Base-by-base conservation (phyloP, 2,888 invertebrate species). In the Eupithecia vulgata region DNA sequence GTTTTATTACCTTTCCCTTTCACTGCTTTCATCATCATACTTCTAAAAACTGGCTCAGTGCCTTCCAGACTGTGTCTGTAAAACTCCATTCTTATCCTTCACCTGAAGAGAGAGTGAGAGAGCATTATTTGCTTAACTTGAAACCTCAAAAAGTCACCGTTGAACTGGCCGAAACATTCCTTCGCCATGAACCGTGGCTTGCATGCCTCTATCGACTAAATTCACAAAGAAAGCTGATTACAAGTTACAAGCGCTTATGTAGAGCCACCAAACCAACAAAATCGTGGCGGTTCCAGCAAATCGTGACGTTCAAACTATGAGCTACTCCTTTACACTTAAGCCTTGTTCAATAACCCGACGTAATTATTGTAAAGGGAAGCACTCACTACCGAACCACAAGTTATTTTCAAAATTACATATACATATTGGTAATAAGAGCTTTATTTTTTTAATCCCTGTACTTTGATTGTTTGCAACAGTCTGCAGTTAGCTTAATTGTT, bases 151-250 rank as follows among this genome's bases (percentile, higher is more conserved):
- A 71, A 67, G 52, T 42, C 68, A 59, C 74, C 71, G 66, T 71
- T 74, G 71, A 74, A 68, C 68, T 68, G 40, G 42, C 65, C 66
- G 66, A 71, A 74, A 71, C 61, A 74, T 74, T 74, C 74, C 69
- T 74, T 68, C 62, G 68, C 71, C 74, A 67, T 71, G 74, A 74
- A 69, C 71, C 65, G 69, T 71, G 67, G 71, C 61, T 62, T 74
- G 74, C 61, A 67, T 74, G 74, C 69, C 69, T 69, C 71, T 71
- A 62, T 25, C 37, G 45, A 40, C 68, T 68, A 30, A n/a, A 71
- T 71, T 74, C 57, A 65, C 68, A 65, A 37, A 68, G 68, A 21
- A 68, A 42, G 13, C 73, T n/a, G 42, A 59, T 25, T 25, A 57
- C 13, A 57, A 57, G 57, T 25, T 25, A 57, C 13, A 57, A 57